Percentiles rank a stretch among this genome's conserved stretches.
Conservation (phyloP, 2,113 vertebrate genomes). For the Rhynchomys soricoides region DNA sequence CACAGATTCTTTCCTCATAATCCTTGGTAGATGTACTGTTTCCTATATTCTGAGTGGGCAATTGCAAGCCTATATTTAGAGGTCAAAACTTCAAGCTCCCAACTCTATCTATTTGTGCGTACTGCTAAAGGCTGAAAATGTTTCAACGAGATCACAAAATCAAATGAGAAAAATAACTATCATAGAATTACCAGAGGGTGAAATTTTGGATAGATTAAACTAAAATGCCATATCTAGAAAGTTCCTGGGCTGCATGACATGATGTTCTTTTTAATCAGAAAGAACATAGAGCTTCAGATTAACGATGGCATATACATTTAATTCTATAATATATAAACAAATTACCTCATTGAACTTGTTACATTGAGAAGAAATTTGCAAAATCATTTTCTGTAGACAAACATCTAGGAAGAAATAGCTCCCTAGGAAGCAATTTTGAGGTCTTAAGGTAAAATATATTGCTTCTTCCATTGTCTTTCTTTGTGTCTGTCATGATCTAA, state of each 20-base stretch:
- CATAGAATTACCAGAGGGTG: conserved; percentile 69
- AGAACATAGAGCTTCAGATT: conserved; percentile 18
- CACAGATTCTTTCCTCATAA: neutral
- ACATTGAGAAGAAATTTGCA: conserved; percentile 60
- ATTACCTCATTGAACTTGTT: conserved; percentile 66
- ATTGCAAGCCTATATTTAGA: conserved; percentile 10
- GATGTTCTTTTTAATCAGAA: conserved; percentile 72
- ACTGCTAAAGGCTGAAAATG: conserved; percentile 57
- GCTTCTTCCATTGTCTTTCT: conserved; percentile 51
- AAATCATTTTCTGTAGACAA: conserved; percentile 53
- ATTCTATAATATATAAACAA: conserved; percentile 69
- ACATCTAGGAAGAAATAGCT: neutral
- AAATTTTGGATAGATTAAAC: conserved; percentile 68
- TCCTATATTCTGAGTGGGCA: neutral
- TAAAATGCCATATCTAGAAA: conserved; percentile 68
- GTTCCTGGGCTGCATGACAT: conserved; percentile 57
- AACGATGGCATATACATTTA: conserved; percentile 47
- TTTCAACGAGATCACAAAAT: conserved; percentile 71
- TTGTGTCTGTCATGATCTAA: conserved; percentile 50
- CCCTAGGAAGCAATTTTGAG: conserved; percentile 45
- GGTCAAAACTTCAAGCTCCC: conserved; percentile 49
- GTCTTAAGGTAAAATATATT: conserved; percentile 56
- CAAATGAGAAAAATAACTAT: conserved; percentile 68
- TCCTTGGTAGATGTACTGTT: neutral
- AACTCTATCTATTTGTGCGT: conserved; percentile 50